Percentiles rank a stretch among this genome's conserved stretches.
phyloP scores from a whole-genome alignment of 2,888 invertebrate genomes.

The Ischnus inquisitorius region DNA sequence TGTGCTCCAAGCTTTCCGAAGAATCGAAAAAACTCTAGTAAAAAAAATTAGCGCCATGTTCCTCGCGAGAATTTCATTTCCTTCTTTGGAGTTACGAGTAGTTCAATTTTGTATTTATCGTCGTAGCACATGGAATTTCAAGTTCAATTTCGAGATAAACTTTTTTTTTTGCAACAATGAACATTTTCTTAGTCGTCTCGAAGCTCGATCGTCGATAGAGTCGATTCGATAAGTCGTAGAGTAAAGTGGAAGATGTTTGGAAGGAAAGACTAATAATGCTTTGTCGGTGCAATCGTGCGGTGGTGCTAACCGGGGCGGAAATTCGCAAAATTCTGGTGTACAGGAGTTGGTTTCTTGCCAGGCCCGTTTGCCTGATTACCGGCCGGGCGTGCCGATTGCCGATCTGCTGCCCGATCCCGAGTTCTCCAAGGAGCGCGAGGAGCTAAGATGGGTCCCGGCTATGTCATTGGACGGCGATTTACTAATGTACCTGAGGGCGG shows the following conservation, averaged over 20 bases:
- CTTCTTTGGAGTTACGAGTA: too few relatives aligned
- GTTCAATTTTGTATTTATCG: too few relatives aligned
- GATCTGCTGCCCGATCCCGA: slow-evolving; percentile 86
- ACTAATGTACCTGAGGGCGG: slow-evolving; percentile 98
- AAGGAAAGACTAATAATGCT: slow-evolving; percentile 74
- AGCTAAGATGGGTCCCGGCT: slow-evolving; percentile 97
- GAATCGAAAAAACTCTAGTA: not conserved
- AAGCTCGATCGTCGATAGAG: slow-evolving; percentile 23
- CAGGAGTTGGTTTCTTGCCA: slow-evolving; percentile 86
- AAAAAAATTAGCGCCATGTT: not conserved
- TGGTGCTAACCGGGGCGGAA: slow-evolving; percentile 82
- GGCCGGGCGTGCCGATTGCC: slow-evolving; percentile 84
- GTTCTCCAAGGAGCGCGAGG: slow-evolving; percentile 90
- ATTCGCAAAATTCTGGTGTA: slow-evolving; percentile 76
- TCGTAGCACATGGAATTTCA: too few relatives aligned
- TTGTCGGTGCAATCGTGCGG: slow-evolving; percentile 77
- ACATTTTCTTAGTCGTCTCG: too few relatives aligned
- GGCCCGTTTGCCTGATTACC: slow-evolving; percentile 89
- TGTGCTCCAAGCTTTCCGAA: slow-evolving; percentile 3
- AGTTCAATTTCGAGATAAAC: too few relatives aligned
- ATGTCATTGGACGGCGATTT: slow-evolving; percentile 97
- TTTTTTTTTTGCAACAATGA: too few relatives aligned
- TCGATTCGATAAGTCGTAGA: not conserved
- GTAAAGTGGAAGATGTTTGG: slow-evolving; percentile 6
- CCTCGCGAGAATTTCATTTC: not conserved